These are phyloP conservation scores for Pomacea canaliculata DNA, from an alignment of 2,888 invertebrate genomes.

Conservation along the genomic window DNA sequence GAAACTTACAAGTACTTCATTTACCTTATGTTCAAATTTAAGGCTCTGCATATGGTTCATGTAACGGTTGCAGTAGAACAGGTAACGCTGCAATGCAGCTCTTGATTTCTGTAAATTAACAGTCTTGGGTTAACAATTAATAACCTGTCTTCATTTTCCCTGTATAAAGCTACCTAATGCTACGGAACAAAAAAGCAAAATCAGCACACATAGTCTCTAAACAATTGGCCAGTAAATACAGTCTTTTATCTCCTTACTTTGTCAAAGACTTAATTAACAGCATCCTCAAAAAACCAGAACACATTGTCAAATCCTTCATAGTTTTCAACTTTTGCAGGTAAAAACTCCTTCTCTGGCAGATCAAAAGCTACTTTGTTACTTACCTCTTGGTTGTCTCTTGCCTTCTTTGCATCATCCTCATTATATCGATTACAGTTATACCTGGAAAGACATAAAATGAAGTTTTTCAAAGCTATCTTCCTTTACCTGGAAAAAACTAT, in stretches of 20 bases:
- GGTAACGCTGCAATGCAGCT: constrained; percentile 93
- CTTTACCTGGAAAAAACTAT: neutral
- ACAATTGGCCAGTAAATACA: too few relatives aligned
- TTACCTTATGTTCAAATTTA: constrained; percentile 91
- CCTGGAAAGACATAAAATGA: constrained; percentile 66
- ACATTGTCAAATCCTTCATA: too few relatives aligned
- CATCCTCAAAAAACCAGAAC: too few relatives aligned
- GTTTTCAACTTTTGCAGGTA: too few relatives aligned
- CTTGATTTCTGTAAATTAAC: constrained; percentile 77
- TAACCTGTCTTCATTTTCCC: too few relatives aligned
- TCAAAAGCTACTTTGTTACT: neutral
- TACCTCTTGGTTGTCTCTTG: constrained; percentile 92
- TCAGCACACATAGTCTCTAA: too few relatives aligned
- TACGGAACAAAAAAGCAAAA: too few relatives aligned
- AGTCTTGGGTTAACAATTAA: neutral
- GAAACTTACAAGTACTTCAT: too few relatives aligned
- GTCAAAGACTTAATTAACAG: too few relatives aligned
- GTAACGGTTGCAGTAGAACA: constrained; percentile 98
- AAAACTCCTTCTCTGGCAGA: too few relatives aligned
- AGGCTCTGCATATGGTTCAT: constrained; percentile 99
- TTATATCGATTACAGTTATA: constrained; percentile 98
- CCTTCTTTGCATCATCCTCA: constrained; percentile 95
- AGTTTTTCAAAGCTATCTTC: neutral
- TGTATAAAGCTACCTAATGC: neutral
- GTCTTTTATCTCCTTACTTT: too few relatives aligned